phyloP scores from a whole-genome alignment of 2,113 vertebrate species.

The Heloderma charlesbogerti region DNA sequence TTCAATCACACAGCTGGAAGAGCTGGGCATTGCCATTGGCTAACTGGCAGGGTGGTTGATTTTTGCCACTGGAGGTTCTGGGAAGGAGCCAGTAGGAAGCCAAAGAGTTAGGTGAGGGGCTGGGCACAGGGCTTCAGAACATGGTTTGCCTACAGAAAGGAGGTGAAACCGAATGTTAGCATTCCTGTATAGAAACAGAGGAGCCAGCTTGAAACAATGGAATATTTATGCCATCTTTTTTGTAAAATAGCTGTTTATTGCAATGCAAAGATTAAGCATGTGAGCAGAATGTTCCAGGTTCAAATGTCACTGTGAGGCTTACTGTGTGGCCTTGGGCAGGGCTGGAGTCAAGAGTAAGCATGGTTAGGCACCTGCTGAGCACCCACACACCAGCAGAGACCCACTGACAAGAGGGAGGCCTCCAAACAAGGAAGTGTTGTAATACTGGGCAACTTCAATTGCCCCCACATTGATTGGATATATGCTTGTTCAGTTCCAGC shows the following conservation, averaged over 20 bases:
- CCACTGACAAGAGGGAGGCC: no score
- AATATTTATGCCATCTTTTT: neutral
- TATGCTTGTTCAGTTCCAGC: no score
- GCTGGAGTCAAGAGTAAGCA: no score
- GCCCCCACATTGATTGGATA: no score
- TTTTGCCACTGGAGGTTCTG: conserved; percentile 38
- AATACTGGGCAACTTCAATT: no score
- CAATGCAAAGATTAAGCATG: neutral
- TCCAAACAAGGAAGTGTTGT: no score
- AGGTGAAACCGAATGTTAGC: rapidly evolving
- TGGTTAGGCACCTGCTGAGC: no score
- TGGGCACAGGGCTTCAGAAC: neutral
- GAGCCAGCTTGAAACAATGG: neutral
- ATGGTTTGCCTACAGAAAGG: neutral
- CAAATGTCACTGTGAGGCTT: no score
- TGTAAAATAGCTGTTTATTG: neutral
- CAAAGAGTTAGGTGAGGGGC: neutral
- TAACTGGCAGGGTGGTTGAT: rapidly evolving
- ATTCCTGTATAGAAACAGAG: neutral
- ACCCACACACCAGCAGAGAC: no score
- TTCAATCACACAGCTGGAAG: conserved; percentile 49
- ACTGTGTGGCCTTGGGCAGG: neutral
- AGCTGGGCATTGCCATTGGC: conserved; percentile 22
- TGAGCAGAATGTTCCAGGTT: neutral
- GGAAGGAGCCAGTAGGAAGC: conserved; percentile 17